A percentile compares a stretch with the other conserved stretches of the same genome.
Evolutionary conservation across 2,888 invertebrate species (phyloP).

Genomic region (Diaphora mendica): DNA sequence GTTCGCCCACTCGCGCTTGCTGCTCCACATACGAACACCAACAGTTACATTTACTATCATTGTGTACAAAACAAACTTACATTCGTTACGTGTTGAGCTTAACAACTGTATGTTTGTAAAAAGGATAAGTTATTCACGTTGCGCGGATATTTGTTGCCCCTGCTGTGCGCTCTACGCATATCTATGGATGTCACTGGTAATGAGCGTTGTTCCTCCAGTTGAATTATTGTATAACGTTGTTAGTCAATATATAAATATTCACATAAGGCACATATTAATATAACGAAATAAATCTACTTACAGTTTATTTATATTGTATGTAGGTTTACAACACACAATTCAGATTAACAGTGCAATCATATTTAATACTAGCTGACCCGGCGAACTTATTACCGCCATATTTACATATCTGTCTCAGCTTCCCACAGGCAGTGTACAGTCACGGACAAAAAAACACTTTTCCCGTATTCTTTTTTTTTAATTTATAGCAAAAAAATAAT

Average conservation of each 20-base stretch:
- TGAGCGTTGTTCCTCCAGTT: neutral
- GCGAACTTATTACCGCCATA: no score
- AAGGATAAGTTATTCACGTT: constrained; percentile 2
- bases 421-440: no score
- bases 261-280: neutral
- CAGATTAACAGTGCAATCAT: no score
- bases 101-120: constrained; percentile 14
- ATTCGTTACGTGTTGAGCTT: constrained; percentile 14
- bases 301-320: neutral
- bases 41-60: constrained; percentile 38
- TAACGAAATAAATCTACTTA: neutral
- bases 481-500: no score
- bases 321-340: no score
- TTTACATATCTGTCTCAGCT: no score
- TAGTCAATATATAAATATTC: no score
- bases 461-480: no score
- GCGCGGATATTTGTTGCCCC: neutral
- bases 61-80: constrained; percentile 28
- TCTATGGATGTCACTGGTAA: constrained; percentile 2
- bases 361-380: no score
- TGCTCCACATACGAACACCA: constrained; percentile 6
- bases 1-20: constrained; percentile 6
- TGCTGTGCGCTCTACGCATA: neutral
- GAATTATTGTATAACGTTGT: neutral
- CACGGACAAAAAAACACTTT: no score